Evolutionary conservation across 2,888 invertebrate species (phyloP).

Genomic region (Physocephala rufipes): DNA sequence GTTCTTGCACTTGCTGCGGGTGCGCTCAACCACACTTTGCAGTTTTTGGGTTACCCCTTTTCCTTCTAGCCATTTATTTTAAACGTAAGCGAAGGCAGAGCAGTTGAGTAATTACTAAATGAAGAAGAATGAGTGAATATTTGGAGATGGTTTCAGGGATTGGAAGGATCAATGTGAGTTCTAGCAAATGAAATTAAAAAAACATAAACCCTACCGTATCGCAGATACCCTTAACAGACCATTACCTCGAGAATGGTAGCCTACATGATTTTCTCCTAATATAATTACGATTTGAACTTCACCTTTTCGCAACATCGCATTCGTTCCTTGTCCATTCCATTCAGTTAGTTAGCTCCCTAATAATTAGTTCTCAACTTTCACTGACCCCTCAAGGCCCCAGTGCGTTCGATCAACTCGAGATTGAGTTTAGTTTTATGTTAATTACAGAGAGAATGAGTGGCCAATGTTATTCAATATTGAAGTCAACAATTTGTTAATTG

Average conservation of each 20-base stretch:
- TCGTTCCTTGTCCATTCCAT: neutral
- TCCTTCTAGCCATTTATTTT: neutral
- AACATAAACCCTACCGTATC: no score
- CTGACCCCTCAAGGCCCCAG: neutral
- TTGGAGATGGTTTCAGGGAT: neutral
- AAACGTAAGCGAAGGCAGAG: neutral
- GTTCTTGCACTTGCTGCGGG: constrained; percentile 10
- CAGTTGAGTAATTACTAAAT: neutral
- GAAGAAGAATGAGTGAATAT: neutral
- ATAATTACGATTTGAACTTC: no score
- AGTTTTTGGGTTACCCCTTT: neutral
- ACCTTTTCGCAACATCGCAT: neutral
- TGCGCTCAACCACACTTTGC: neutral
- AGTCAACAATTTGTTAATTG: neutral
- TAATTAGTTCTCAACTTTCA: no score
- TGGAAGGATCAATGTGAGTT: no score
- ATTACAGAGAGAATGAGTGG: neutral
- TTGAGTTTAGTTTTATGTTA: neutral
- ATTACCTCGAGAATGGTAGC: no score
- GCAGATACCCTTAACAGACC: no score
- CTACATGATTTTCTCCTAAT: neutral
- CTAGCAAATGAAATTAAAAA: no score
- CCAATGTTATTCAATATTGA: neutral
- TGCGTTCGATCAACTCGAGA: neutral
- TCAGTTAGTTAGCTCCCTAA: no score